Evolutionary conservation across 2,888 invertebrate genomes (phyloP).

Genomic region (Monochamus alternatus): DNA sequence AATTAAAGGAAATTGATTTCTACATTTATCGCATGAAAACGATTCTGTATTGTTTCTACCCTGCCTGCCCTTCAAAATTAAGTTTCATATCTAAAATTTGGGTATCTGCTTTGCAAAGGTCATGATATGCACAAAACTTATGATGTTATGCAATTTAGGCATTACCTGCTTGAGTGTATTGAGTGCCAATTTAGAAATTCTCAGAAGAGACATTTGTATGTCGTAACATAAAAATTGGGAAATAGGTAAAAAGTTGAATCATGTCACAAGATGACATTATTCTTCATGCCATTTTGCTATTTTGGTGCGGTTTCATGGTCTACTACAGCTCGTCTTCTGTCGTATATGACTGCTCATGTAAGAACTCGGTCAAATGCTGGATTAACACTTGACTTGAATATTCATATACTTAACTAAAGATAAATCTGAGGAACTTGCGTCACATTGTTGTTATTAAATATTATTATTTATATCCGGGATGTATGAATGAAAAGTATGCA

Average conservation of each 20-base stretch:
- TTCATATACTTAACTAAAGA: constrained; percentile 24
- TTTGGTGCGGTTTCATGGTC: constrained; percentile 20
- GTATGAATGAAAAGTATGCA: neutral
- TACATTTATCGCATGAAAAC: too few relatives aligned
- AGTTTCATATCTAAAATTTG: too few relatives aligned
- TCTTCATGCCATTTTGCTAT: neutral
- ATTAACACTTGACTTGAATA: constrained; percentile 31
- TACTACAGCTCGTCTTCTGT: constrained; percentile 18
- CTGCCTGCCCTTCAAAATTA: too few relatives aligned
- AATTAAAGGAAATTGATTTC: too few relatives aligned
- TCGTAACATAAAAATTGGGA: neutral
- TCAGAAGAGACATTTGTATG: too few relatives aligned
- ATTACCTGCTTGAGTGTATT: too few relatives aligned
- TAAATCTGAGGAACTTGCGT: constrained; percentile 39
- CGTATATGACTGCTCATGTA: constrained; percentile 49
- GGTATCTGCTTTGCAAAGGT: too few relatives aligned
- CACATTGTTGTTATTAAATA: constrained; percentile 28
- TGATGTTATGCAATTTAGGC: too few relatives aligned
- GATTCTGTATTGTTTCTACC: too few relatives aligned
- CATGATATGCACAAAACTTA: too few relatives aligned
- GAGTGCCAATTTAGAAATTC: too few relatives aligned
- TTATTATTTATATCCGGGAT: constrained; percentile 25
- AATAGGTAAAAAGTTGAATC: neutral
- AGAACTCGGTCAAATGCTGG: constrained; percentile 50
- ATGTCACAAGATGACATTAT: neutral